phyloP scores from a whole-genome alignment of 2,888 invertebrate genomes.

The Mesoligia furuncula region DNA sequence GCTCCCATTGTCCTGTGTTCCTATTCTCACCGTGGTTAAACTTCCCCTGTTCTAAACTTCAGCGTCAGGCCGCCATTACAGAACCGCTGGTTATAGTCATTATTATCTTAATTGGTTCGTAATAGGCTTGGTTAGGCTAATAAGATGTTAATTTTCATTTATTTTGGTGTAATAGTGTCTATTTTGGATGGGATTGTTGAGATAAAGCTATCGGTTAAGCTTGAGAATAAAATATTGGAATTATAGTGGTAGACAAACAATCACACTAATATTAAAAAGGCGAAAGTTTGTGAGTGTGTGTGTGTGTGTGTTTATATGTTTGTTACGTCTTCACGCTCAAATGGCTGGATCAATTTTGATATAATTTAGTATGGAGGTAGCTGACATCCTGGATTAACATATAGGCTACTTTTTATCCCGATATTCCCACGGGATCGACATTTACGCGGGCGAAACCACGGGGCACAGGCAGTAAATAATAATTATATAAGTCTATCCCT shows the following conservation, averaged over 20 bases:
- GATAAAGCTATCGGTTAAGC: neutral
- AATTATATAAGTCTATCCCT: no score
- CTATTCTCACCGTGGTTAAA: conserved; percentile 38
- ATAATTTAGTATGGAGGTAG: no score
- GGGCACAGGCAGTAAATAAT: no score
- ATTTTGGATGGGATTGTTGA: neutral
- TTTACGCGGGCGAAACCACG: no score
- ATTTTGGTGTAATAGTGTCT: neutral
- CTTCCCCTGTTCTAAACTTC: conserved; percentile 47
- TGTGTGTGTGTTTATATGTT: no score
- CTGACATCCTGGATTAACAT: no score
- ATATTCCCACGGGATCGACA: no score
- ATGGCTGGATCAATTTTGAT: no score
- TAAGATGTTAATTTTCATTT: conserved; percentile 22
- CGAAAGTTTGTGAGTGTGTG: no score
- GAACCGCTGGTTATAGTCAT: conserved; percentile 46
- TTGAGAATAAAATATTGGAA: neutral
- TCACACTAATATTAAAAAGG: no score
- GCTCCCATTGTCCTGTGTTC: conserved; percentile 43
- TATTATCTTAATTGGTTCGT: conserved; percentile 48
- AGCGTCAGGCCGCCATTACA: conserved; percentile 24
- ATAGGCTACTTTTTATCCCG: no score
- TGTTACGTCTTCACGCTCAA: no score
- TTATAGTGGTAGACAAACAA: neutral
- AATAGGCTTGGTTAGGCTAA: conserved; percentile 17